Percentiles rank a stretch among this genome's conserved stretches.
Conservation (phyloP, 2,113 vertebrate genomes). For the Apteryx mantelli region DNA sequence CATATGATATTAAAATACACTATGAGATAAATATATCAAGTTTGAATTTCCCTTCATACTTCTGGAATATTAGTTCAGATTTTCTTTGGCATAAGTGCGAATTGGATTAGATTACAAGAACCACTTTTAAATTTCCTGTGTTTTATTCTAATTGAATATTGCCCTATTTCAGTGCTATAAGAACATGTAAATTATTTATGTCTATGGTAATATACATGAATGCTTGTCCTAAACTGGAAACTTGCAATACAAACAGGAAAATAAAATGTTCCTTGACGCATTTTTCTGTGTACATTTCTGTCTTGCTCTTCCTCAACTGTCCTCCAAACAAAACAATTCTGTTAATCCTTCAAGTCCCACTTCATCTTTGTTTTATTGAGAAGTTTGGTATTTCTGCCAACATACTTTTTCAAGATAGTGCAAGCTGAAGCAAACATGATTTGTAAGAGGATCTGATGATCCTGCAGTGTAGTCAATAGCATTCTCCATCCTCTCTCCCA, state of each 20-base stretch:
- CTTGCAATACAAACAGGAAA: background rate
- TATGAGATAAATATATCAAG: background rate
- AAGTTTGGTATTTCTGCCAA: background rate
- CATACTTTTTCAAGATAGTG: background rate
- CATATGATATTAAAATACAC: background rate
- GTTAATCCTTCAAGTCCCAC: background rate
- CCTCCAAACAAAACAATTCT: background rate
- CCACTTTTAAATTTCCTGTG: background rate
- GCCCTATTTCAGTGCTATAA: background rate
- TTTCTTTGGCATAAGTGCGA: background rate
- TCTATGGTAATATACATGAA: background rate
- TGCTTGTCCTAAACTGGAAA: background rate
- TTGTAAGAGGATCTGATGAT: background rate
- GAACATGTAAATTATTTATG: background rate
- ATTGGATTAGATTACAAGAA: background rate
- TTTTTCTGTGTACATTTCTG: background rate
- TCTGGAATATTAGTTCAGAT: background rate
- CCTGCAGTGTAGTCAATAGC: background rate
- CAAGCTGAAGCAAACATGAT: background rate
- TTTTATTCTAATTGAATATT: background rate
- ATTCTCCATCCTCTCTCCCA: background rate
- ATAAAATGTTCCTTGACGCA: background rate
- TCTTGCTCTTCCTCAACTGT: background rate
- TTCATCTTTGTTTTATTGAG: background rate
- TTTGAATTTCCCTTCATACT: background rate